Evolutionary conservation across 2,888 invertebrate genomes (phyloP).

Genomic region (Chironomus tentans): DNA sequence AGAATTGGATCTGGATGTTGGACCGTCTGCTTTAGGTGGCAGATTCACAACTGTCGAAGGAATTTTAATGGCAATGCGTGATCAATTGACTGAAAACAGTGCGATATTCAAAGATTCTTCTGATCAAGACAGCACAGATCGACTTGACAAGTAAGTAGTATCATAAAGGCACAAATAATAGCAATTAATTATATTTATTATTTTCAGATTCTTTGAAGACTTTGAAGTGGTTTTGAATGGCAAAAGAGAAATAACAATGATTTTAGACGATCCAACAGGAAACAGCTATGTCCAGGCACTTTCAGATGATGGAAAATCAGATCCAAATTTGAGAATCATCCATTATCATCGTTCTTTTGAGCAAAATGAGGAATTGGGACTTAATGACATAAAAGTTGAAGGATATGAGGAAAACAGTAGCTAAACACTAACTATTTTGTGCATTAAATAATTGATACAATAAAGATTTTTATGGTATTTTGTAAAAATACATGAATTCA

Average conservation of each 20-base stretch:
- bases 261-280: conserved; percentile 94
- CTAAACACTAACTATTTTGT: background rate
- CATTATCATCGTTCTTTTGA: conserved; percentile 77
- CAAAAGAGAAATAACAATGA: conserved; percentile 55
- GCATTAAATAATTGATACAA: too few relatives aligned
- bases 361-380: conserved; percentile 90
- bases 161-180: background rate
- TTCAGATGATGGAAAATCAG: conserved; percentile 53
- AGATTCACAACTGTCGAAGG: conserved; percentile 96
- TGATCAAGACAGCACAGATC: conserved; percentile 45
- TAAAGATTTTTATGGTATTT: too few relatives aligned
- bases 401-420: conserved; percentile 47
- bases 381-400: conserved; percentile 94
- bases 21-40: conserved; percentile 77
- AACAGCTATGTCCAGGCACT: conserved; percentile 92
- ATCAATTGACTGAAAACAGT: conserved; percentile 59
- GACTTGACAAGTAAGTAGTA: conserved; percentile 44
- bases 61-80: conserved; percentile 64
- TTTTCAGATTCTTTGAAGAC: conserved; percentile 51
- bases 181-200: background rate
- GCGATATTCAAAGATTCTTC: conserved; percentile 66
- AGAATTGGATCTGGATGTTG: conserved; percentile 79
- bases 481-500: too few relatives aligned
- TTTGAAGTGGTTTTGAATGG: conserved; percentile 59
- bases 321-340: conserved; percentile 62